phyloP scores from a whole-genome alignment of 2,888 invertebrate species.

The Rhaphigaster nebulosa region DNA sequence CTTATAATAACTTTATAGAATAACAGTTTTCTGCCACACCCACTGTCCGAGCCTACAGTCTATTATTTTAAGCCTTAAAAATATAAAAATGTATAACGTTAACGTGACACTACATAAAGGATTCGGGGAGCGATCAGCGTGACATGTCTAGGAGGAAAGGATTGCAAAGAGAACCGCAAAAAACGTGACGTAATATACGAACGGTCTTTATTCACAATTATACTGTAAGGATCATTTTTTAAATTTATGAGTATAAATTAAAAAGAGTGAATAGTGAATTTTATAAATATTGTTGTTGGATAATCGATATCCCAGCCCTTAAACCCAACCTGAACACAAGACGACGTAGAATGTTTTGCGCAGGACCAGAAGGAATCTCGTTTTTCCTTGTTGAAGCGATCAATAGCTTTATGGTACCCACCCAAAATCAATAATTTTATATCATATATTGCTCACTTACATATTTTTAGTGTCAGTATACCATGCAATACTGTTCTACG shows the following conservation, averaged over 20 bases:
- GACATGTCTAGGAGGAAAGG: background rate
- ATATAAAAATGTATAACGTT: too few relatives aligned
- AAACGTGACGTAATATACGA: background rate
- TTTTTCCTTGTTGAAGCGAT: background rate
- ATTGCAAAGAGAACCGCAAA: too few relatives aligned
- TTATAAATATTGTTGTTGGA: background rate
- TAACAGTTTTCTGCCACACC: too few relatives aligned
- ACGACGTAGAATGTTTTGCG: background rate
- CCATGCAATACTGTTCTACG: background rate
- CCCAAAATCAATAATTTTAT: background rate
- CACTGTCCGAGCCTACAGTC: too few relatives aligned
- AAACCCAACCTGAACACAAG: background rate
- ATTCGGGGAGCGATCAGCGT: background rate
- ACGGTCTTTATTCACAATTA: background rate
- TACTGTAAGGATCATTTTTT: background rate
- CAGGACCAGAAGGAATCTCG: background rate
- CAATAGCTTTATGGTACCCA: background rate
- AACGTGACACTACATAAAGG: background rate
- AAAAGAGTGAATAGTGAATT: background rate
- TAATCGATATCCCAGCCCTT: background rate
- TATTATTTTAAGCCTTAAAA: too few relatives aligned
- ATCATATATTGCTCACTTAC: background rate
- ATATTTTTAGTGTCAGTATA: background rate
- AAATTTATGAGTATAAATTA: background rate
- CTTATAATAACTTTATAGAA: background rate